phyloP scores from a whole-genome alignment of 2,888 invertebrate species.

The Cataglyphis altisquamis region DNA sequence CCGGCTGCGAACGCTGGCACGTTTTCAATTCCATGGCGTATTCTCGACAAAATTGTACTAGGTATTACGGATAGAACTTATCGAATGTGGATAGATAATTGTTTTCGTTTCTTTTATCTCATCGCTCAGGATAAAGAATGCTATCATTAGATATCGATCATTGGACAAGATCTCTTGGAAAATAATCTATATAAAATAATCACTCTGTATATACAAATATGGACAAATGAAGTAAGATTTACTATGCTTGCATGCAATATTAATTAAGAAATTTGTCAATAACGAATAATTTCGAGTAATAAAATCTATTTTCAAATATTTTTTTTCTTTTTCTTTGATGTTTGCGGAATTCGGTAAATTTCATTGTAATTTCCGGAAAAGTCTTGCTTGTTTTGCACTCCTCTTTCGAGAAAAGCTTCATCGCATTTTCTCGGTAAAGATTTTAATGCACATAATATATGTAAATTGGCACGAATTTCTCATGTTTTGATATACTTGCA shows the following conservation, averaged over 20 bases:
- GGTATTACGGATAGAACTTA: constrained; percentile 11
- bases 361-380: neutral
- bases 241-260: neutral
- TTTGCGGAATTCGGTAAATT: neutral
- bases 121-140: neutral
- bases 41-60: neutral
- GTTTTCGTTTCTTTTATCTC: neutral
- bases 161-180: neutral
- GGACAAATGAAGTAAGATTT: neutral
- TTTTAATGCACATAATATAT: neutral
- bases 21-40: constrained; percentile 20
- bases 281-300: neutral
- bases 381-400: neutral
- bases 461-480: neutral
- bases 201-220: neutral
- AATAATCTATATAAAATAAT: neutral
- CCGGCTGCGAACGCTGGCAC: constrained; percentile 20
- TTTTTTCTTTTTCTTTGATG: neutral
- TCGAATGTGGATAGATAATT: constrained; percentile 12
- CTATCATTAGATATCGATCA: neutral
- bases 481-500: neutral
- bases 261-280: neutral
- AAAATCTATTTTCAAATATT: neutral
- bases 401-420: neutral
- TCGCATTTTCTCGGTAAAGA: neutral